These are phyloP conservation scores for Ctenoplectra terminalis DNA, from an alignment of 1,140 invertebrate species.

Conservation along the genomic window DNA sequence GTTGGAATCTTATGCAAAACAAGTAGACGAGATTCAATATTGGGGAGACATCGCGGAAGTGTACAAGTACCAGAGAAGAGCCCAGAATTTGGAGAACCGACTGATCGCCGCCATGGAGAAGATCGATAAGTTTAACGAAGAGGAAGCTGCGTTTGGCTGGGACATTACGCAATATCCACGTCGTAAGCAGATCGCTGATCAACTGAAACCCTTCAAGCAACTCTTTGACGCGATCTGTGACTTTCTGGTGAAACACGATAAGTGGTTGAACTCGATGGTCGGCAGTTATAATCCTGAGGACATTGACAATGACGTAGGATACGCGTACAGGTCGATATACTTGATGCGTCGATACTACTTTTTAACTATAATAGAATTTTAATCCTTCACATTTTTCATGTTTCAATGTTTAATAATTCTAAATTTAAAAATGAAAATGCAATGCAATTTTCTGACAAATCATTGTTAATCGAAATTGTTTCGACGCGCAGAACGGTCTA, in stretches of 20 bases:
- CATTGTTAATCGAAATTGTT: background rate
- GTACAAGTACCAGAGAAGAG: conserved; percentile 91
- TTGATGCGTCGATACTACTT: background rate
- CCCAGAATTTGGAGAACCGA: conserved; percentile 88
- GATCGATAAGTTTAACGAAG: conserved; percentile 96
- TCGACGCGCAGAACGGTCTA: conserved; percentile 87
- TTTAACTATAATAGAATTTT: too few species aligned
- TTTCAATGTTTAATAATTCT: too few species aligned
- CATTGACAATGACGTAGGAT: conserved; percentile 92
- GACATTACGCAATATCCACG: conserved; percentile 94
- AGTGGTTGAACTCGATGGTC: conserved; percentile 92
- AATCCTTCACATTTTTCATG: too few species aligned
- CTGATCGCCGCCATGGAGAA: conserved; percentile 88
- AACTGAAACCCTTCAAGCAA: conserved; percentile 91
- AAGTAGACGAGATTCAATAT: conserved; percentile 92
- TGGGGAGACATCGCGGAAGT: conserved; percentile 93
- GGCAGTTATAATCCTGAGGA: conserved; percentile 93
- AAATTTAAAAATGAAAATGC: background rate
- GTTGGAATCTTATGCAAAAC: conserved; percentile 90
- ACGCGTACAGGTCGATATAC: conserved; percentile 50
- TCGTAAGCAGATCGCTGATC: conserved; percentile 88
- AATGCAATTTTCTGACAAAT: too few species aligned
- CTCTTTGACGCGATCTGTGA: conserved; percentile 94
- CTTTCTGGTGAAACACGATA: conserved; percentile 91
- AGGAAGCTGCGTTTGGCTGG: conserved; percentile 95